These are phyloP conservation scores for Montipora capricornis DNA, from an alignment of 64 coral and sea anemone genomes.

Conservation along the genomic window DNA sequence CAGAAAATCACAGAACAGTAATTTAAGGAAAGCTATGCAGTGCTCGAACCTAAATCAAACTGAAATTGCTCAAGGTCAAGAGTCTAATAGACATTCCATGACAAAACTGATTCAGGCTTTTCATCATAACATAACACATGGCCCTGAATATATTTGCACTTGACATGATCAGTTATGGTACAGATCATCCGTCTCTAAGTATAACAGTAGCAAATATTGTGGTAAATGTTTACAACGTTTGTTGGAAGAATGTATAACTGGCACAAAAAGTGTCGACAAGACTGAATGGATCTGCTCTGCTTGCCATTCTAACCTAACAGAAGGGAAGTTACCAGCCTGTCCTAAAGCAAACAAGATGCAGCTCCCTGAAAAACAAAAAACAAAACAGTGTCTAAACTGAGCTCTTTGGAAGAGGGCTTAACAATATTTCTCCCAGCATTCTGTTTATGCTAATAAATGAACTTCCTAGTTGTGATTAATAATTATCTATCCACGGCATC, in stretches of 20 bases:
- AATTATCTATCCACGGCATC: constrained; percentile 37
- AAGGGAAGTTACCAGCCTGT: constrained; percentile 19
- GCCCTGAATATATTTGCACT: no score
- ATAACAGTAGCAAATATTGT: constrained; percentile 22
- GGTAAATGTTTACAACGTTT: constrained; percentile 23
- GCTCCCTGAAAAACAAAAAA: constrained; percentile 18
- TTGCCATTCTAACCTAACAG: neutral
- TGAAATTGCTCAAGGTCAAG: neutral
- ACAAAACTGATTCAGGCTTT: constrained; percentile 33
- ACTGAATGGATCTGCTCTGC: constrained; percentile 62
- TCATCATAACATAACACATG: constrained; percentile 44
- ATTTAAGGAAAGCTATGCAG: neutral
- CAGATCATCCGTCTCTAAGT: constrained; percentile 31
- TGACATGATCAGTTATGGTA: constrained; percentile 41
- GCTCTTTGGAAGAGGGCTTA: constrained; percentile 45
- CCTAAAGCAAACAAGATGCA: constrained; percentile 53
- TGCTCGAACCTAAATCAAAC: neutral
- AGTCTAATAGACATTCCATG: neutral
- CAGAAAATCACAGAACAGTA: neutral
- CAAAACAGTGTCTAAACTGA: constrained; percentile 18
- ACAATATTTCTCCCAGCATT: constrained; percentile 41
- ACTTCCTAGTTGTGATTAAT: constrained; percentile 35
- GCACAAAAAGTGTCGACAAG: constrained; percentile 26
- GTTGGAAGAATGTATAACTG: constrained; percentile 30
- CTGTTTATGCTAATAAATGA: constrained; percentile 31